phyloP scores from a whole-genome alignment of 2,113 vertebrate genomes.

The Saccopteryx leptura region DNA sequence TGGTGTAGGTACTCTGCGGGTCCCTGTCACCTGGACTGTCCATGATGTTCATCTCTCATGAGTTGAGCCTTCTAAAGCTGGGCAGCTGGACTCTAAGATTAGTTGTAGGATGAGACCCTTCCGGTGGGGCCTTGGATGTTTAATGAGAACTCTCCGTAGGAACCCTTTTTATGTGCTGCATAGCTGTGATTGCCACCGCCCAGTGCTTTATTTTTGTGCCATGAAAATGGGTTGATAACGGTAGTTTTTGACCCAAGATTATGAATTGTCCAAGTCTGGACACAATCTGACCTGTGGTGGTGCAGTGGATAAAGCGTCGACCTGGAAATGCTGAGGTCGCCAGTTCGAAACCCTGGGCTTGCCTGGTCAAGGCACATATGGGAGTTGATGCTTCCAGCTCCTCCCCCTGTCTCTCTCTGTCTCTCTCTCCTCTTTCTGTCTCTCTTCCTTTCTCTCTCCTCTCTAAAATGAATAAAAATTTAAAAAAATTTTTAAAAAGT shows the following conservation, averaged over 20 bases:
- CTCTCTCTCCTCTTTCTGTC: too few species aligned
- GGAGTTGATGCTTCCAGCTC: too few species aligned
- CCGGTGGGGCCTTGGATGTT: not conserved
- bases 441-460: too few species aligned
- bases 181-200: not conserved
- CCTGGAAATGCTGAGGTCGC: too few species aligned
- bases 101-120: too few species aligned
- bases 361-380: too few species aligned
- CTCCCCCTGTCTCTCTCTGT: too few species aligned
- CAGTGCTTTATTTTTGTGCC: not conserved
- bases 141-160: not conserved
- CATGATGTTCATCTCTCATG: not conserved
- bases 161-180: not conserved
- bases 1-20: not conserved
- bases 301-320: too few species aligned
- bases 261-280: not conserved
- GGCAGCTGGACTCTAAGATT: accelerated
- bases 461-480: too few species aligned
- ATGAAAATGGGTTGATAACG: not conserved
- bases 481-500: too few species aligned
- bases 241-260: not conserved
- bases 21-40: not conserved
- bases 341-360: too few species aligned
- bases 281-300: too few species aligned
- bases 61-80: not conserved